A percentile compares a stretch with the other conserved stretches of the same genome.
phyloP scores from a whole-genome alignment of 2,888 invertebrate genomes.

The Barypeithes pellucidus region DNA sequence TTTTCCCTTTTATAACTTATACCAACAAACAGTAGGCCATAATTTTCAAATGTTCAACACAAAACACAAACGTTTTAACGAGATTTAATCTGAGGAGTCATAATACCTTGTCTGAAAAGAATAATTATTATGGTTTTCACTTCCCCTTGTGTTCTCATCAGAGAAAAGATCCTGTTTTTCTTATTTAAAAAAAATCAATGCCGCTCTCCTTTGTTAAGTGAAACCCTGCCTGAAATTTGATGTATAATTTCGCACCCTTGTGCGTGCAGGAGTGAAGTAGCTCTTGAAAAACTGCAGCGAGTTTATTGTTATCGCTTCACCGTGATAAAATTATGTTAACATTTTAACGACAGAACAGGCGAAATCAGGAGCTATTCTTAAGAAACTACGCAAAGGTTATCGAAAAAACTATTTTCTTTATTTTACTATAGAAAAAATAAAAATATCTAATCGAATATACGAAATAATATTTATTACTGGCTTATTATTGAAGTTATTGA shows the following conservation, averaged over 20 bases:
- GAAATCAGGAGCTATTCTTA: neutral
- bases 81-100: constrained; percentile 7
- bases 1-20: neutral
- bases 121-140: constrained; percentile 12
- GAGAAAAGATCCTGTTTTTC: constrained; percentile 12
- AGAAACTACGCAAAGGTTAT: no score
- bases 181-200: constrained; percentile 27
- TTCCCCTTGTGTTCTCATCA: constrained; percentile 23
- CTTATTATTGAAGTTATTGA: no score
- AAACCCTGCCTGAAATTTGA: constrained; percentile 27
- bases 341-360: neutral
- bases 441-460: no score
- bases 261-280: constrained; percentile 33
- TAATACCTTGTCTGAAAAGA: constrained; percentile 19
- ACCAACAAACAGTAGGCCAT: neutral
- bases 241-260: constrained; percentile 38
- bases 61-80: constrained; percentile 16
- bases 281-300: constrained; percentile 46
- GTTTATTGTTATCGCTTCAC: constrained; percentile 34
- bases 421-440: no score
- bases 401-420: no score
- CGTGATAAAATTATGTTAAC: constrained; percentile 31
- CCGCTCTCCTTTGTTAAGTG: constrained; percentile 14
- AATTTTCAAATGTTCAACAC: constrained; percentile 5
- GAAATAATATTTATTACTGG: no score